Conservation (phyloP, 1,140 invertebrate genomes). For the Phenacoccus solenopsis region DNA sequence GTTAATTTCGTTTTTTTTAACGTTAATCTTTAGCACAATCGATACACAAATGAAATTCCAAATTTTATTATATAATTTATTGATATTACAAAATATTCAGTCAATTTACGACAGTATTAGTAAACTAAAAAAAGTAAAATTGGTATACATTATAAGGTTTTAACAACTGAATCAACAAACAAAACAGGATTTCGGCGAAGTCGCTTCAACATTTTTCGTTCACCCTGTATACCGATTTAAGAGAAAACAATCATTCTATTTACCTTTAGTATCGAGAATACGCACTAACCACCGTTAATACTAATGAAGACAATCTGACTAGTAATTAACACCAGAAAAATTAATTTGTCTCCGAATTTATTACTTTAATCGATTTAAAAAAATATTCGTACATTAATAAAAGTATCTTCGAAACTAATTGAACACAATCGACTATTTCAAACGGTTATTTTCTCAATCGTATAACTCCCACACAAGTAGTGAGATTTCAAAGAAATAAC, state of each 20-base stretch:
- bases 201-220: not conserved
- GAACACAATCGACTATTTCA: no score
- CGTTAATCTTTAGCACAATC: no score
- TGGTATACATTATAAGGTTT: not conserved
- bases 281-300: not conserved
- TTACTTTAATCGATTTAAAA: no score
- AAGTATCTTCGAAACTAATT: no score
- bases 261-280: not conserved
- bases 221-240: constrained; percentile 6
- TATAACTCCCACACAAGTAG: no score
- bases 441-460: no score
- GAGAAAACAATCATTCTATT: not conserved
- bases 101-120: constrained; percentile 7
- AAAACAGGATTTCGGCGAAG: not conserved
- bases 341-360: no score
- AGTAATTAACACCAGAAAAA: constrained; percentile 9
- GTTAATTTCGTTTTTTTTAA: no score
- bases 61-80: constrained; percentile 1
- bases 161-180: not conserved
- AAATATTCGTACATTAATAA: no score
- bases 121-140: not conserved
- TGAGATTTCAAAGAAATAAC: no score
- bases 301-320: constrained; percentile 9
- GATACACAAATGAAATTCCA: not conserved
- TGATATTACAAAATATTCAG: constrained; percentile 17